phyloP scores from a whole-genome alignment of 2,797 vertebrate species.

The Monodelphis domestica region DNA sequence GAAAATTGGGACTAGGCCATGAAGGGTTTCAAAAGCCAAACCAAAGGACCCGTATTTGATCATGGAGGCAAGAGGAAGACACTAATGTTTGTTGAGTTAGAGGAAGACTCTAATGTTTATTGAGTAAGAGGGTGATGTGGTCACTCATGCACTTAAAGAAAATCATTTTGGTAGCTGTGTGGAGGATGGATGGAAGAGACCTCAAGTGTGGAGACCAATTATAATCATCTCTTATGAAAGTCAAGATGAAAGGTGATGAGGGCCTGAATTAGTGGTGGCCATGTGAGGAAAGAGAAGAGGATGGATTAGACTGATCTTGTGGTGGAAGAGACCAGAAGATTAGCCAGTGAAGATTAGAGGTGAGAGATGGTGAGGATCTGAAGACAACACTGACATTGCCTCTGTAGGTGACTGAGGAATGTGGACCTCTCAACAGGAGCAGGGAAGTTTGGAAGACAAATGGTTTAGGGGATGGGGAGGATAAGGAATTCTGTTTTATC shows the following conservation, averaged over 20 bases:
- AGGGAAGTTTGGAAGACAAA: no score
- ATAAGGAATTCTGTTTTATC: not conserved
- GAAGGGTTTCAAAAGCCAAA: not conserved
- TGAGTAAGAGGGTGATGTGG: not conserved
- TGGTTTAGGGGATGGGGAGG: not conserved
- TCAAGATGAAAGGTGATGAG: not conserved
- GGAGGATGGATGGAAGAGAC: not conserved
- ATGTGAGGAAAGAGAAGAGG: not conserved
- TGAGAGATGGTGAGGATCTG: no score
- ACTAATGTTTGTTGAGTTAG: not conserved
- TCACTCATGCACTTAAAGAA: not conserved
- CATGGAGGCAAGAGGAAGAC: not conserved
- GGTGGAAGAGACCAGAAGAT: not conserved
- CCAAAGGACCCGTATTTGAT: not conserved
- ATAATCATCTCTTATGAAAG: not conserved
- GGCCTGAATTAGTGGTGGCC: not conserved
- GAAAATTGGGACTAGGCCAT: not conserved
- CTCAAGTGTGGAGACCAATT: not conserved
- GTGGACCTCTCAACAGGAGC: no score
- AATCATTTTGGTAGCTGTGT: not conserved
- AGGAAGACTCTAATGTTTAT: not conserved
- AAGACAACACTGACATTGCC: not conserved
- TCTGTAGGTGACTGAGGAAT: not conserved
- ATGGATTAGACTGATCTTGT: not conserved
- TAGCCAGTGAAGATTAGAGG: not conserved